A percentile compares a stretch with the other conserved stretches of the same genome.
Conservation (phyloP, 1,140 invertebrate species). For the Bombus confusus region DNA sequence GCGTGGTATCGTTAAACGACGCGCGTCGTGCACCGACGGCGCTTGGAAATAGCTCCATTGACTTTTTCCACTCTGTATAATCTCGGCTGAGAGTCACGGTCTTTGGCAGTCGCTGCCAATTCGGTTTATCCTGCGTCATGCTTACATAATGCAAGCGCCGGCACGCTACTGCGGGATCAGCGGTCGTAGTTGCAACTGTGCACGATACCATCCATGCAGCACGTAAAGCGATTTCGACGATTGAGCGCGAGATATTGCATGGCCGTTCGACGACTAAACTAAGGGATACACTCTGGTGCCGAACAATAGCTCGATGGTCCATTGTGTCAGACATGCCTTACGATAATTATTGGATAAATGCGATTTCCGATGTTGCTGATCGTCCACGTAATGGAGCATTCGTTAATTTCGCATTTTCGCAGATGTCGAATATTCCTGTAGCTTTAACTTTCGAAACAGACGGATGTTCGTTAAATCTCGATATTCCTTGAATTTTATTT, state of each 20-base stretch:
- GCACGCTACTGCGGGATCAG: constrained; percentile 25
- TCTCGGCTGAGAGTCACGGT: constrained; percentile 36
- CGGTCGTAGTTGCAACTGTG: constrained; percentile 22
- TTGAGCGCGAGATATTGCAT: neutral
- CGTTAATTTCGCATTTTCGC: neutral
- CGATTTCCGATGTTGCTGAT: neutral
- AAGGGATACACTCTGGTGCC: neutral
- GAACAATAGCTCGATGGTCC: neutral
- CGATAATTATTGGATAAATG: neutral
- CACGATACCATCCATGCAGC: neutral
- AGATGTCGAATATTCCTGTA: neutral
- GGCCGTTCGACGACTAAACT: neutral
- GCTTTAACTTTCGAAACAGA: neutral
- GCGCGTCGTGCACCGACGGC: constrained; percentile 15
- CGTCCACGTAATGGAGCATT: neutral
- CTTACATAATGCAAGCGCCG: constrained; percentile 44
- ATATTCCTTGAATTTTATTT: neutral
- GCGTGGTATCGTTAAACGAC: constrained; percentile 48
- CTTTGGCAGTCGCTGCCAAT: constrained; percentile 51
- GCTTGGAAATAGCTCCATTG: constrained; percentile 50
- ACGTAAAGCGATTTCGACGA: constrained; percentile 2
- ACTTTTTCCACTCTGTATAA: constrained; percentile 52
- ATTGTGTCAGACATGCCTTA: neutral
- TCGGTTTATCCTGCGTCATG: constrained; percentile 45
- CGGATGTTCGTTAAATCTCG: neutral